Base-by-base conservation (phyloP, 2,797 vertebrate species). In the Diceros bicornis region DNA sequence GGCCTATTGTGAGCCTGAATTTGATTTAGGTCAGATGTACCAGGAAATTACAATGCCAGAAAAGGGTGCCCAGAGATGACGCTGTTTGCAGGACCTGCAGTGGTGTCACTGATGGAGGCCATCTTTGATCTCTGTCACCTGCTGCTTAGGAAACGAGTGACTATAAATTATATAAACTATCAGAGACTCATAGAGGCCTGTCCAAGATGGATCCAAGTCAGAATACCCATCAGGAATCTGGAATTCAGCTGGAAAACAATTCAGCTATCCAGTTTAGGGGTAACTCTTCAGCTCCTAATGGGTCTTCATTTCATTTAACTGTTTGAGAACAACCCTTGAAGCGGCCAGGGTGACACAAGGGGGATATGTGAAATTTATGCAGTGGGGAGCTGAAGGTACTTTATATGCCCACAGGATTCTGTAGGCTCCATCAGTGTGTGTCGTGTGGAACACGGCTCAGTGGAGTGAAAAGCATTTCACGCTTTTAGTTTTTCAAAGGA, bases 51-150 rank as follows among this genome's bases (percentile, higher is more conserved):
- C 21, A 96, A 14, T 61, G 87, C 37, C 95, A 59, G 94, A 86
- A 96, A 37, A 32, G 37, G 59, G 81, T 89, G 32, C 16, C 71
- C 87, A 23, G 91, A 91, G 85, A 79, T 89, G 92, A 91, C 7
- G 32, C 85, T 7, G 64, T 96, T 88, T 87, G 0, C 5, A 59
- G 75, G 32, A 52, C 44, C 29, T 91, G 52, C 71, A 34, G 11
- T 74, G 59, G n/a, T 32, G 68, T 59, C 52, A 20, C 0, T 92
- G 97, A 97, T 59, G 9, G 34, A 41, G 92, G 32, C 95, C 93
- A 37, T 97, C 91, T 98, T 94, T 95, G 81, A 98, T 62, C 78
- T 96, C 23, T 97, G 37, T 97, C 50, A 92, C 75, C 90, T 96
- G 78, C 77, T 96, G 92, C 84, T 97, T 95, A 61, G 27, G 57